Evolutionary conservation across 1,140 invertebrate genomes (phyloP).

Genomic region (Catajapyx aquilonaris): DNA sequence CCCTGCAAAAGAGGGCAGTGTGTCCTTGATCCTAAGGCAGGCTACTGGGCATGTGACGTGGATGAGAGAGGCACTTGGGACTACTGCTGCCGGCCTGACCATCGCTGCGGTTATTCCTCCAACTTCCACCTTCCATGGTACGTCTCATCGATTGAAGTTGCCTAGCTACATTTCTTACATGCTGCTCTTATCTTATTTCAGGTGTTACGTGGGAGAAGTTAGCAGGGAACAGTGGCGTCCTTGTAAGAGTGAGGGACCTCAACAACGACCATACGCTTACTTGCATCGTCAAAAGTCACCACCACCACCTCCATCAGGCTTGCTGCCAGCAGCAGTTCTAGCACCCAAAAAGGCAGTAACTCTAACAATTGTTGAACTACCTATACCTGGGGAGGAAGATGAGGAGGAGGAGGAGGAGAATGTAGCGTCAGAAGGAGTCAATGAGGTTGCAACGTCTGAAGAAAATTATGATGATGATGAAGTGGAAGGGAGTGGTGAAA

Average conservation of each 20-base stretch:
- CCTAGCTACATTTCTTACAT: no score
- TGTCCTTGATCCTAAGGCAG: constrained; percentile 4
- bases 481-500: no score
- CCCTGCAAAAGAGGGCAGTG: constrained; percentile 4
- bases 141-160: no score
- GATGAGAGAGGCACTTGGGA: constrained; percentile 6
- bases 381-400: no score
- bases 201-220: constrained; percentile 7
- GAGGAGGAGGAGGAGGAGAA: no score
- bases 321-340: no score
- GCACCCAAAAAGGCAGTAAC: no score
- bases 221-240: constrained; percentile 10
- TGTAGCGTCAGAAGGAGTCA: no score
- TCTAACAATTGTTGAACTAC: no score
- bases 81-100: constrained; percentile 9
- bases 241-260: constrained; percentile 7
- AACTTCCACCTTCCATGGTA: constrained; percentile 9
- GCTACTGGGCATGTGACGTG: constrained; percentile 8
- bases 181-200: constrained; percentile 1
- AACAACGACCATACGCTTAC: constrained; percentile 7
- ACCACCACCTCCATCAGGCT: background rate
- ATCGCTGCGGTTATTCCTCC: constrained; percentile 6
- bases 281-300: constrained; percentile 5
- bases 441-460: no score
- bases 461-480: no score